Evolutionary conservation across 2,113 vertebrate genomes (phyloP).

Genomic region (Lamprologus ornatipinnis): DNA sequence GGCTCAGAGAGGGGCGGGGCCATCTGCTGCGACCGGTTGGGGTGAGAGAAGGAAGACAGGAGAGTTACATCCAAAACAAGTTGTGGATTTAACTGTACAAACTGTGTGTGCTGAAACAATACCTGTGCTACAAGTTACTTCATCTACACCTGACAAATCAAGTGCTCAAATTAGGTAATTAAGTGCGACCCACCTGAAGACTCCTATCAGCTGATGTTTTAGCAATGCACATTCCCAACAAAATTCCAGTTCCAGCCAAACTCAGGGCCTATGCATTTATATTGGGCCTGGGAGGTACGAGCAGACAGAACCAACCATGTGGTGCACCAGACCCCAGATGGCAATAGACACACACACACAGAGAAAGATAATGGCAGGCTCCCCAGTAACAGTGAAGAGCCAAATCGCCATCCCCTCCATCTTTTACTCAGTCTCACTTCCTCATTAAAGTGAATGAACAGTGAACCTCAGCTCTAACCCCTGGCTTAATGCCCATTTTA

Average conservation of each 20-base stretch:
- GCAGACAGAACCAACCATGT: not conserved
- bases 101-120: not conserved
- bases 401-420: not conserved
- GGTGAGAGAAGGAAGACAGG: not conserved
- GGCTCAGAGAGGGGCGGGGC: not conserved
- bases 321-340: not conserved
- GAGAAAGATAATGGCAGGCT: not conserved
- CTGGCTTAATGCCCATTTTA: not conserved
- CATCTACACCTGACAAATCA: not conserved
- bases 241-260: not conserved
- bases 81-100: not conserved
- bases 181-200: not conserved
- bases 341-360: not conserved
- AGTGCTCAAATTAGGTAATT: not conserved
- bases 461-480: not conserved
- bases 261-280: not conserved
- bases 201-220: not conserved
- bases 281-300: not conserved
- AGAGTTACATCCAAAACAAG: not conserved
- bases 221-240: not conserved
- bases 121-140: not conserved
- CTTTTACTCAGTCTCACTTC: not conserved
- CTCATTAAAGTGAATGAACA: not conserved
- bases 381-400: not conserved
- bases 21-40: accelerated